A percentile compares a stretch with the other conserved stretches of the same genome.
These are phyloP conservation scores for Peromyscus eremicus DNA, from an alignment of 2,797 vertebrate species.

Conservation along the genomic window DNA sequence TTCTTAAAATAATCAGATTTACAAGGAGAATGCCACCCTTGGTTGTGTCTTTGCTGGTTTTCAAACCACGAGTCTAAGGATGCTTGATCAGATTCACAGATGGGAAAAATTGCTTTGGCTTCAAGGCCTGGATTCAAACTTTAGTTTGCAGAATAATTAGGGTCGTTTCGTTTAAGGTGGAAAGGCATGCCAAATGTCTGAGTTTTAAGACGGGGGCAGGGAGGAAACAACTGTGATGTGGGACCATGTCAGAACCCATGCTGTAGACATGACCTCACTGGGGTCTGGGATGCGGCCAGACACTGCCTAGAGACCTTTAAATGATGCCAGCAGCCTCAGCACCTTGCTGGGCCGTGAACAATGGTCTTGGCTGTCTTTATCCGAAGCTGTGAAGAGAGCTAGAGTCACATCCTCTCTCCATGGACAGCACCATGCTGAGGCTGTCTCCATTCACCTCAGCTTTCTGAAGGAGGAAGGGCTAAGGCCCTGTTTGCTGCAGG, in stretches of 20 bases:
- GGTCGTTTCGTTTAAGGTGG: neutral
- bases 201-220: constrained; percentile 64
- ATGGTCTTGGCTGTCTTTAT: neutral
- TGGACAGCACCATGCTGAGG: neutral
- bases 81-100: constrained; percentile 23
- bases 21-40: constrained; percentile 10
- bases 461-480: neutral
- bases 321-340: neutral
- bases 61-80: neutral
- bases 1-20: constrained; percentile 33
- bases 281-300: neutral
- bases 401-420: neutral
- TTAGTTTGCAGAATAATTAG: constrained; percentile 31
- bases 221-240: constrained; percentile 35
- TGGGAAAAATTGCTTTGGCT: neutral
- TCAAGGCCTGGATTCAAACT: constrained; percentile 45
- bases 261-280: neutral
- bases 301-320: neutral
- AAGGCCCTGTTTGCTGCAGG: neutral
- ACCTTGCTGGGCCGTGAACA: neutral
- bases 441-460: neutral
- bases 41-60: neutral
- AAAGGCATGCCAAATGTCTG: constrained; percentile 30
- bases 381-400: neutral
- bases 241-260: neutral